phyloP scores from a whole-genome alignment of 2,113 vertebrate genomes.

The Carassius auratus region DNA sequence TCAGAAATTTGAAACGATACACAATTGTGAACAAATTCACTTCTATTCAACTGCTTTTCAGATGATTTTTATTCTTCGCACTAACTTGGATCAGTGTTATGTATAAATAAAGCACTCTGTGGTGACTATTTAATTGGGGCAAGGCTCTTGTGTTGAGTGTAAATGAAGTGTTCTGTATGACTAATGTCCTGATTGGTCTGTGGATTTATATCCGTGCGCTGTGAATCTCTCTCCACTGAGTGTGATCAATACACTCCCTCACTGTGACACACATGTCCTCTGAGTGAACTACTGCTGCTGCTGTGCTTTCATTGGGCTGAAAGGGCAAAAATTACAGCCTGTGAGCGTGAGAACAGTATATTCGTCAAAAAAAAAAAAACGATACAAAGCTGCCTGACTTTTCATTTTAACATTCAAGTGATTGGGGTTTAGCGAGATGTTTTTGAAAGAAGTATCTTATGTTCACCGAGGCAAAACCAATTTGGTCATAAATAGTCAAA shows the following conservation, averaged over 20 bases:
- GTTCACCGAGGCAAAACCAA: too few relatives aligned
- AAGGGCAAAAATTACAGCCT: neutral
- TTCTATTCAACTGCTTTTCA: neutral
- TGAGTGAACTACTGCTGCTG: neutral
- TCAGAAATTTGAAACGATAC: neutral
- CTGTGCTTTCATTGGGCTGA: conserved; percentile 19
- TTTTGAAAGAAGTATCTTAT: too few relatives aligned
- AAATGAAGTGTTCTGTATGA: neutral
- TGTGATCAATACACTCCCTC: neutral
- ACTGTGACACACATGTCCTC: neutral
- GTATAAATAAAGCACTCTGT: neutral
- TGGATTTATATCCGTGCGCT: neutral
- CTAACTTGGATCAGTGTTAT: neutral
- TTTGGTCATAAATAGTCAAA: too few relatives aligned
- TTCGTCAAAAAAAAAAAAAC: neutral
- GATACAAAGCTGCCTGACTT: neutral
- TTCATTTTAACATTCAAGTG: neutral
- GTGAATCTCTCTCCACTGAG: neutral
- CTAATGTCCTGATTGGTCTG: neutral
- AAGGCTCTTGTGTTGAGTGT: neutral
- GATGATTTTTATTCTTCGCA: neutral
- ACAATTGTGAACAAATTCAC: neutral
- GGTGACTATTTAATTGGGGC: neutral
- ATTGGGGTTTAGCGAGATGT: too few relatives aligned
- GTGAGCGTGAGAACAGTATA: neutral